Base-by-base conservation (phyloP, 2,797 vertebrate genomes). In the Pitangus sulphuratus region DNA sequence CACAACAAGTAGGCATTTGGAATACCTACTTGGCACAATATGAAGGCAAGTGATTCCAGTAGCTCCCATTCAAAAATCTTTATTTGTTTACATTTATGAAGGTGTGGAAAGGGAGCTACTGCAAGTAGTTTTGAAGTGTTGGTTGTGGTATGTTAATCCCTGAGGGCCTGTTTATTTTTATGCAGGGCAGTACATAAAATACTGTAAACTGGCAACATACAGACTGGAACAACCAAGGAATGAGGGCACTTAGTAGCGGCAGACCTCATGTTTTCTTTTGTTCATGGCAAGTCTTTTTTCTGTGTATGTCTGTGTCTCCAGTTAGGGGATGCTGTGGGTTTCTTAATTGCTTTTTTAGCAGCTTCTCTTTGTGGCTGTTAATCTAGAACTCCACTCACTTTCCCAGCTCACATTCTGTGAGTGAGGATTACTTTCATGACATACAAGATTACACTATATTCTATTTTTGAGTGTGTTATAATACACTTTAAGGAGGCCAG, bases 71-170 rank as follows among this genome's bases (percentile, higher is more conserved):
- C 57, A 77, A n/a, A 89, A 83, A 86, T 48, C 66, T 87, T 56
- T 40, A 21, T 48, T 89, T 97, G 42, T 90, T 85, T 96, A 57
- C 13, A 9, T 75, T 61, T 75, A 45, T 65, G 64, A 94, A 95
- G 91, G 87, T 66, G 28, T 66, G 22, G 70, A 93, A 95, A 74
- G 61, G 70, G 90, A 93, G 69, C 61, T 33, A 47, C 14, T 50
- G 48, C 12, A 61, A 40, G 11, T 64, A 60, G 50, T 89, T 96
- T 85, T 95, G 51, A 82, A 93, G 48, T 79, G 40, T 39, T 42
- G 28, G 8, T 78, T 93, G 42, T 92, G 47, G 31, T 66, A 53
- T 53, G 44, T 75, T 78, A 97, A 84, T 83, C 56, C 47, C 45
- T 9, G 40, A 87, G 60, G n/a, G 47, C 65, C 69, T 77, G 16